A percentile compares a stretch with the other conserved stretches of the same genome.
Evolutionary conservation across 2,888 invertebrate species (phyloP).

Genomic region (Acanthosepion pharaonis): DNA sequence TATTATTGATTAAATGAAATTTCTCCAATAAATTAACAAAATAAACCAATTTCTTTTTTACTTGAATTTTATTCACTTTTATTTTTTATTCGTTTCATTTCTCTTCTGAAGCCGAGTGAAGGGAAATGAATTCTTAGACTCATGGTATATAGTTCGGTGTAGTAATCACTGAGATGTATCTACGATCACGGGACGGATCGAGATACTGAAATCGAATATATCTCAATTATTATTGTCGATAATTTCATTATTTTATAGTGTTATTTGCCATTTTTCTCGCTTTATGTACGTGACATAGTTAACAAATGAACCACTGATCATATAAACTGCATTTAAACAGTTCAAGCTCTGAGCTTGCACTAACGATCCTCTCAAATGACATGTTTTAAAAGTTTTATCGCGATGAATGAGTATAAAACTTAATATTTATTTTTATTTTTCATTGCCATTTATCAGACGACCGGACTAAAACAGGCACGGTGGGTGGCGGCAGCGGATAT

Average conservation of each 20-base stretch:
- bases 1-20: too few relatives aligned
- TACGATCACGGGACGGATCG: too few relatives aligned
- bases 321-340: background rate
- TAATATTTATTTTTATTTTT: background rate
- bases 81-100: too few relatives aligned
- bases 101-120: too few relatives aligned
- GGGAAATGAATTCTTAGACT: too few relatives aligned
- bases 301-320: background rate
- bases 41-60: too few relatives aligned
- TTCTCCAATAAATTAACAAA: too few relatives aligned
- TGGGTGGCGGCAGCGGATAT: background rate
- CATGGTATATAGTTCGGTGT: too few relatives aligned
- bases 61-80: too few relatives aligned
- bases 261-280: background rate
- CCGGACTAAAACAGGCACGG: background rate
- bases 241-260: background rate
- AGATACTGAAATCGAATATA: background rate
- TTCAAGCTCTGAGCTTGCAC: background rate
- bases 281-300: background rate
- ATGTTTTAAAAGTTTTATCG: background rate
- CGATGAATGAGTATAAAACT: background rate
- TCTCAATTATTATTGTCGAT: background rate
- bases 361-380: background rate
- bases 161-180: too few relatives aligned
- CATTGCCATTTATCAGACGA: background rate